phyloP scores from a whole-genome alignment of 2,888 invertebrate species.

The Anodontia alba region DNA sequence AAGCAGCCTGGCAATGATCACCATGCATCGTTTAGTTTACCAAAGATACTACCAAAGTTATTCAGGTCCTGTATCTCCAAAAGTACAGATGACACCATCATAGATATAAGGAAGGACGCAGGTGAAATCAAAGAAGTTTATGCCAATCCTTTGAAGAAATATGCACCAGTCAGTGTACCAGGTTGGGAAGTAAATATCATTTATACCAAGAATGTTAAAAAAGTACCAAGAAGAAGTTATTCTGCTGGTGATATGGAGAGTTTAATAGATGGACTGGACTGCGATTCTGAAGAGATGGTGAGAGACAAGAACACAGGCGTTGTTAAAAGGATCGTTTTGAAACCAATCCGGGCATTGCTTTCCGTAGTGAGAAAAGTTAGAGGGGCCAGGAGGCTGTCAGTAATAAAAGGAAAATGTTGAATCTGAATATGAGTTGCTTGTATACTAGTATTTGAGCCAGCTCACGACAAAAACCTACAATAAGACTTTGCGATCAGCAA shows the following conservation, averaged over 20 bases:
- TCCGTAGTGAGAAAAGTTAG: no score
- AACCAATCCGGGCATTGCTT: no score
- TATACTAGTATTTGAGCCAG: no score
- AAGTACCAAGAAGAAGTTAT: background rate
- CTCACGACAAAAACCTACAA: no score
- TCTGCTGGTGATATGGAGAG: background rate
- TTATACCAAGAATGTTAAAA: background rate
- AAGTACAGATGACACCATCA: background rate
- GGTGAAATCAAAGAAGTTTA: background rate
- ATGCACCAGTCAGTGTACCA: constrained; percentile 10
- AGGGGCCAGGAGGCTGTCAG: no score
- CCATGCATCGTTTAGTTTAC: no score
- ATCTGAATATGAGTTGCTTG: no score
- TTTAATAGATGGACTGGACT: background rate
- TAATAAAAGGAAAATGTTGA: no score
- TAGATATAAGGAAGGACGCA: background rate
- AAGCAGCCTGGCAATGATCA: no score
- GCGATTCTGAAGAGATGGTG: background rate
- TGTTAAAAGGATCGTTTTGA: no score
- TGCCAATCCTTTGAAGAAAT: constrained; percentile 3
- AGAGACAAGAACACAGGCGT: no score
- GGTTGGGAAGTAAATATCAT: constrained; percentile 11
- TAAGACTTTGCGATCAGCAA: no score
- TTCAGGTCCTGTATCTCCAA: background rate
- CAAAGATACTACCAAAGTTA: background rate